Percentiles rank a stretch among this genome's conserved stretches.
Evolutionary conservation across 2,888 invertebrate genomes (phyloP).

Genomic region (Tinea trinotella): DNA sequence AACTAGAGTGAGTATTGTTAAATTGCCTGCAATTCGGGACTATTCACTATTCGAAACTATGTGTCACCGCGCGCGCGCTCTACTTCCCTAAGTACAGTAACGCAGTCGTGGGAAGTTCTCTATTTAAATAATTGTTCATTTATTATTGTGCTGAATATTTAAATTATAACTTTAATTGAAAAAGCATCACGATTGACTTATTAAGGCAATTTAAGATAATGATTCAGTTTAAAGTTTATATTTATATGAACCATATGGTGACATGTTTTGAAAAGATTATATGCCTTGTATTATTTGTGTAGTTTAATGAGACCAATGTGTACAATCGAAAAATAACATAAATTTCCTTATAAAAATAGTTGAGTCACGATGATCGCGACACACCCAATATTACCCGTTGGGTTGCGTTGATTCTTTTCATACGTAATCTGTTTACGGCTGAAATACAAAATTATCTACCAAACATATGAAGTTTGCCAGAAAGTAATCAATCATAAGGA

Average conservation of each 20-base stretch:
- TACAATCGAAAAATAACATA: background rate
- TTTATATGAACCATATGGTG: too few species aligned
- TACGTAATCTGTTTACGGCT: constrained; percentile 67
- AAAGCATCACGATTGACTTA: background rate
- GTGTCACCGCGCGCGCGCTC: constrained; percentile 53
- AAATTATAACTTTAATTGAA: constrained; percentile 1
- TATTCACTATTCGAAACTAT: constrained; percentile 34
- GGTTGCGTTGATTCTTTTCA: constrained; percentile 59
- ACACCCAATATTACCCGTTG: constrained; percentile 7
- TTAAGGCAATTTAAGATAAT: background rate
- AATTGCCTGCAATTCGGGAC: constrained; percentile 45
- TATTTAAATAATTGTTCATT: constrained; percentile 13
- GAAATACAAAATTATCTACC: constrained; percentile 70
- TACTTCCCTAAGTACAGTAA: constrained; percentile 38
- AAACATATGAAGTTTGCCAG: constrained; percentile 68
- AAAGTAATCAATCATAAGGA: constrained; percentile 61
- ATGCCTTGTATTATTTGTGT: background rate
- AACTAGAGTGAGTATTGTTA: constrained; percentile 42
- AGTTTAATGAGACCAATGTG: background rate
- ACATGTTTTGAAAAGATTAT: background rate
- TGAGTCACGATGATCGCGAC: constrained; percentile 42
- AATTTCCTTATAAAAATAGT: constrained; percentile 25
- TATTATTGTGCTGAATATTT: background rate
- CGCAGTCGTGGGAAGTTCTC: constrained; percentile 51
- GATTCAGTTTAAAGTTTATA: too few species aligned